Conservation (phyloP, 2,113 vertebrate species). For the Eulacestoma nigropectus region DNA sequence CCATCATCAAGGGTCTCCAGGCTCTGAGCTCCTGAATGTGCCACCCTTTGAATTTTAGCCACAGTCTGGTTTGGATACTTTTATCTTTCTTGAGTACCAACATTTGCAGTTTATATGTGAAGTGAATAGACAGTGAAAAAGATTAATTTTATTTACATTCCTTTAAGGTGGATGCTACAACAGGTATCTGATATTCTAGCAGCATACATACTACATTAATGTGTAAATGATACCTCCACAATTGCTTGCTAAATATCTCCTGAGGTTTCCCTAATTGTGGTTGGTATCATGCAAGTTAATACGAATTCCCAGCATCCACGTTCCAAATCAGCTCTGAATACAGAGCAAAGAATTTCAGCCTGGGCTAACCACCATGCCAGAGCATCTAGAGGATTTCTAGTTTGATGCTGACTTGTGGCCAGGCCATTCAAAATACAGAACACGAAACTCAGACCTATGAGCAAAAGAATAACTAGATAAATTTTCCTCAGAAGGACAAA, state of each 20-base stretch:
- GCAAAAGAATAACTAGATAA: background rate
- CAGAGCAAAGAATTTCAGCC: background rate
- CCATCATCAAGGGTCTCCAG: background rate
- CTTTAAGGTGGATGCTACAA: background rate
- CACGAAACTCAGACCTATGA: background rate
- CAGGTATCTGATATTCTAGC: background rate
- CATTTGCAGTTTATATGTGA: background rate
- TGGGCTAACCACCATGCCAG: background rate
- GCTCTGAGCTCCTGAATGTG: background rate
- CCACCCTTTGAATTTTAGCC: background rate
- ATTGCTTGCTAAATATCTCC: background rate
- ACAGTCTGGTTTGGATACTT: background rate
- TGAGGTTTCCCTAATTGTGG: background rate
- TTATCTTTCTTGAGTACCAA: background rate
- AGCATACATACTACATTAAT: background rate
- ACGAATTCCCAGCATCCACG: background rate
- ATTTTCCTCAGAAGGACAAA: background rate
- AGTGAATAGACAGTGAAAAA: background rate
- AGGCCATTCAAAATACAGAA: background rate
- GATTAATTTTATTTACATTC: background rate
- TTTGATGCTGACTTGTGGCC: background rate
- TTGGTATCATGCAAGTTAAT: background rate
- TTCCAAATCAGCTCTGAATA: background rate
- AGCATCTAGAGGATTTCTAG: background rate
- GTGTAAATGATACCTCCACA: background rate